A percentile compares a stretch with the other conserved stretches of the same genome.
phyloP scores from a whole-genome alignment of 2,888 invertebrate genomes.

The Epiblema foenella region DNA sequence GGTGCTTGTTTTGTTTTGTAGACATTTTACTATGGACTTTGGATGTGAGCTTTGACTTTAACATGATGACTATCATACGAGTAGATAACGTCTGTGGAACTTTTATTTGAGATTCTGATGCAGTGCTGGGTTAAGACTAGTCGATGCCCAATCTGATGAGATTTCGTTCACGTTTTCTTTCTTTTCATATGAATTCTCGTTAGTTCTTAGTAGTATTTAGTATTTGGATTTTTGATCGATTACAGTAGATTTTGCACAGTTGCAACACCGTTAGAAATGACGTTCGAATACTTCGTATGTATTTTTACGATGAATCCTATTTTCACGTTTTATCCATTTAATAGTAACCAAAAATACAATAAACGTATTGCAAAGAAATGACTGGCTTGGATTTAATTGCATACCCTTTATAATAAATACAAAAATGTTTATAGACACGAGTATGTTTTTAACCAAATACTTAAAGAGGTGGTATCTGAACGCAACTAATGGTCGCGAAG shows the following conservation, averaged over 20 bases:
- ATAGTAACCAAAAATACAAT: neutral
- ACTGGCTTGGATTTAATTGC: too few relatives aligned
- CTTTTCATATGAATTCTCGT: neutral
- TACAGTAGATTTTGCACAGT: neutral
- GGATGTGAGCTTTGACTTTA: too few relatives aligned
- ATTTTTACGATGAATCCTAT: neutral
- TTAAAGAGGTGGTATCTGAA: constrained; percentile 16
- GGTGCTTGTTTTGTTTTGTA: too few relatives aligned
- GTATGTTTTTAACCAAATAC: neutral
- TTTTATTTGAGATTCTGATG: too few relatives aligned
- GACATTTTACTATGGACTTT: too few relatives aligned
- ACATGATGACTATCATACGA: too few relatives aligned
- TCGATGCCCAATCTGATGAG: too few relatives aligned
- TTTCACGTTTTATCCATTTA: too few relatives aligned
- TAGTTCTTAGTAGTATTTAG: neutral
- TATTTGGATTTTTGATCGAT: neutral
- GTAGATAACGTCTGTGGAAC: too few relatives aligned
- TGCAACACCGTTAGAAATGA: neutral
- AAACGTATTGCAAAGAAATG: neutral
- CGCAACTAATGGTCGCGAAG: constrained; percentile 40
- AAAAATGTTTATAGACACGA: neutral
- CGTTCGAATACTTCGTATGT: neutral
- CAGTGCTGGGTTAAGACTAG: too few relatives aligned
- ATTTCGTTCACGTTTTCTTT: too few relatives aligned
- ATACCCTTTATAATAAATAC: neutral